These are phyloP conservation scores for Drosophila arawakana DNA, from an alignment of 1,140 invertebrate species.

Conservation along the genomic window DNA sequence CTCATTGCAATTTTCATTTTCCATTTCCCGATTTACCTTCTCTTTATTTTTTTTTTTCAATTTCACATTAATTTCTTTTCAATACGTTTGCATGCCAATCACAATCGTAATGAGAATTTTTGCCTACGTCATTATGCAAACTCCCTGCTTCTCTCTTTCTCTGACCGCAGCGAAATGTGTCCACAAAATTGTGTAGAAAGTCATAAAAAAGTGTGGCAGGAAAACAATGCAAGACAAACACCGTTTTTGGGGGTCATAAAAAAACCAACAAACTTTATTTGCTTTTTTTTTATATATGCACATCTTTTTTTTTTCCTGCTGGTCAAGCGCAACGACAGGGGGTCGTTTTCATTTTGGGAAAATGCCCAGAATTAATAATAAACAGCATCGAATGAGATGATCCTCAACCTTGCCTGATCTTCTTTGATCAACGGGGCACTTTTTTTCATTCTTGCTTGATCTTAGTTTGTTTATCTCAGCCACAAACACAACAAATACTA, in stretches of 20 bases:
- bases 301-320: constrained; percentile 25
- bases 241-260: constrained; percentile 62
- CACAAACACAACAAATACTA: neutral
- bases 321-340: constrained; percentile 76
- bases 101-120: constrained; percentile 27
- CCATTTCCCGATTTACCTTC: constrained; percentile 18
- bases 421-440: constrained; percentile 14
- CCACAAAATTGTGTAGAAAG: constrained; percentile 69
- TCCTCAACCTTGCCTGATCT: constrained; percentile 13
- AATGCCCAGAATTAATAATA: constrained; percentile 45
- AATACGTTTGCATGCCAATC: constrained; percentile 55
- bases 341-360: constrained; percentile 51
- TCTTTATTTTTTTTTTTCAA: constrained; percentile 60
- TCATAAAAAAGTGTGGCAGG: constrained; percentile 60
- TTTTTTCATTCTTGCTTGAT: neutral
- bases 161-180: constrained; percentile 68
- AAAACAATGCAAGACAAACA: neutral
- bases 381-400: constrained; percentile 28
- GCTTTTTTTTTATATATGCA: neutral
- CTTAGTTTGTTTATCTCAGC: constrained; percentile 17
- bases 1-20: constrained; percentile 54
- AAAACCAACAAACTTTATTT: constrained; percentile 75
- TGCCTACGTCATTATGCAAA: constrained; percentile 60
- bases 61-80: constrained; percentile 81
- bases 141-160: neutral